Conservation (phyloP, 2,797 vertebrate genomes). For the Eulemur rubriventer region DNA sequence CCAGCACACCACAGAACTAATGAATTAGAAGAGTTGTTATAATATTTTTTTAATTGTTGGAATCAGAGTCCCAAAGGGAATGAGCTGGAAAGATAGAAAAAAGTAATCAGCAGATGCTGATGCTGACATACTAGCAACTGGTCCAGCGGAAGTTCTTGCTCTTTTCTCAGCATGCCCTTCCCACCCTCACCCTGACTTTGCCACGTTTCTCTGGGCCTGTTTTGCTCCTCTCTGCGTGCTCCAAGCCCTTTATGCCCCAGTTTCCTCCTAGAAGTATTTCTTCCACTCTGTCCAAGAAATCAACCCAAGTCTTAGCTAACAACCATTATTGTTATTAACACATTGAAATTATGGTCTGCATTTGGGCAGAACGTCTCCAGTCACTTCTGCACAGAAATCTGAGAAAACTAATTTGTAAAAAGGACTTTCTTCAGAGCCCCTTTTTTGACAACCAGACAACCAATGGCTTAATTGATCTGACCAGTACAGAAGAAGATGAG, state of each 20-base stretch:
- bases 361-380: neutral
- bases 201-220: neutral
- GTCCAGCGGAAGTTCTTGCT: neutral
- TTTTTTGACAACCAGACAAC: neutral
- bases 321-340: neutral
- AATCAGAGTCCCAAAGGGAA: neutral
- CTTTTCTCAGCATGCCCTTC: neutral
- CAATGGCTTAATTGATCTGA: neutral
- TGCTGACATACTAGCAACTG: neutral
- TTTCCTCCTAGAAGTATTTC: neutral
- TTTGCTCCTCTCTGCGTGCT: neutral
- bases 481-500: neutral
- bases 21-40: neutral
- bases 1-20: neutral
- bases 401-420: conserved; percentile 7
- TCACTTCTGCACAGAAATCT: neutral
- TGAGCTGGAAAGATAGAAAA: neutral
- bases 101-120: neutral
- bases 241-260: neutral
- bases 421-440: neutral
- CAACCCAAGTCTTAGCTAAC: neutral
- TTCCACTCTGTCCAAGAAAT: neutral
- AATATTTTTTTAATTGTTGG: neutral
- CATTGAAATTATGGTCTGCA: neutral
- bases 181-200: neutral